Evolutionary conservation across 2,797 vertebrate species (phyloP).

Genomic region (Ctenosaura bakeri): DNA sequence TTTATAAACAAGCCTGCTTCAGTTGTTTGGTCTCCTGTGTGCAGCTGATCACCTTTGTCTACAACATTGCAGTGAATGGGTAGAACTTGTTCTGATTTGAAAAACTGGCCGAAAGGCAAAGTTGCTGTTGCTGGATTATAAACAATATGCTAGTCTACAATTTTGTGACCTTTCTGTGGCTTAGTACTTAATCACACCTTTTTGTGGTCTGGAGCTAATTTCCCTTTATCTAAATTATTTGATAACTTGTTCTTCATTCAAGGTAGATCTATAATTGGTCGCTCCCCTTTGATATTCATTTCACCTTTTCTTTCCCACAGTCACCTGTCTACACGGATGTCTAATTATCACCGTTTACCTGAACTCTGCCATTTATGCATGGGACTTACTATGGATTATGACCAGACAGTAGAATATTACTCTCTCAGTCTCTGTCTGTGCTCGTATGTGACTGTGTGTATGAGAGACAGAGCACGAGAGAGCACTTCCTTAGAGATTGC

Average conservation of each 20-base stretch:
- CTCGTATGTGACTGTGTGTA: neutral
- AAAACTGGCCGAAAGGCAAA: conserved; percentile 40
- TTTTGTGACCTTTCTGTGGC: neutral
- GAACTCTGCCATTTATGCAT: neutral
- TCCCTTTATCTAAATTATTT: fast-evolving
- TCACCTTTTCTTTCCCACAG: neutral
- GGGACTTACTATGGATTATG: neutral
- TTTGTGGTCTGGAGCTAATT: conserved; percentile 6
- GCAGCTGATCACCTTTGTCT: conserved; percentile 42
- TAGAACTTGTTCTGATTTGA: conserved; percentile 28
- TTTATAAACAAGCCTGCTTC: neutral
- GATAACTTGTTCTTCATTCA: neutral
- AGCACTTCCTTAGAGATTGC: neutral
- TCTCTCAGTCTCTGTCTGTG: neutral
- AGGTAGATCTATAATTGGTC: neutral
- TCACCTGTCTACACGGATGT: neutral
- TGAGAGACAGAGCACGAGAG: neutral
- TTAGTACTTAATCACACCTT: neutral
- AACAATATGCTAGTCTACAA: neutral
- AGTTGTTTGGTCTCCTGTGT: conserved; percentile 15
- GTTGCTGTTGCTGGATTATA: neutral
- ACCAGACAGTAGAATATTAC: neutral
- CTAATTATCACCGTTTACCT: neutral
- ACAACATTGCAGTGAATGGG: conserved; percentile 48
- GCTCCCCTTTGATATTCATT: neutral